These are phyloP conservation scores for Aspidapion aeneum DNA, from an alignment of 2,888 invertebrate species.

Conservation along the genomic window DNA sequence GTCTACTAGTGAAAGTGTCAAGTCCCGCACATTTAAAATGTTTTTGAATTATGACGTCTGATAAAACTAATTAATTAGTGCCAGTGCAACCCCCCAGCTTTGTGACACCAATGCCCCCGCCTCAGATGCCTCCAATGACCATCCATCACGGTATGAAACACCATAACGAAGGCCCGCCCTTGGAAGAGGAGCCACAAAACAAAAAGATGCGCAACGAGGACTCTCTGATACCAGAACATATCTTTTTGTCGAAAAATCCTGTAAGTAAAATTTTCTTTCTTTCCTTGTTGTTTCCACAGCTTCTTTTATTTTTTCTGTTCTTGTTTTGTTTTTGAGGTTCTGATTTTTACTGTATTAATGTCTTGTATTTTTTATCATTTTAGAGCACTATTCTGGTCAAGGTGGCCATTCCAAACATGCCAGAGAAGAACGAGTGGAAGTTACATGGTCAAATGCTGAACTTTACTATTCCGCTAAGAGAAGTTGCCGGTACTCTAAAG, in stretches of 20 bases:
- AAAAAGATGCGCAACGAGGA: conserved; percentile 93
- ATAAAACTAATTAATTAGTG: too few species aligned
- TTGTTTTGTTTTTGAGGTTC: too few species aligned
- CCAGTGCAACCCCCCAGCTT: conserved; percentile 51
- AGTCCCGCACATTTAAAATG: too few species aligned
- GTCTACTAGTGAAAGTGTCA: too few species aligned
- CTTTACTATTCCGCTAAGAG: conserved; percentile 71
- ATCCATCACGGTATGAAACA: conserved; percentile 50
- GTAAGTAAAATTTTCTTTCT: conserved; percentile 40
- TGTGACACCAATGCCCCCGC: conserved; percentile 46
- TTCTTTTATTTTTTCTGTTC: neutral
- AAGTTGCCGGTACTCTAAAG: conserved; percentile 84
- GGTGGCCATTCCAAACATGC: conserved; percentile 76
- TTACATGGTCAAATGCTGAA: conserved; percentile 85
- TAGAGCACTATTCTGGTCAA: conserved; percentile 76
- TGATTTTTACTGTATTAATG: too few species aligned
- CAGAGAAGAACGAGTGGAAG: conserved; percentile 94
- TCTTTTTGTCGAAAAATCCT: conserved; percentile 69
- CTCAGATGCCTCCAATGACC: conserved; percentile 34
- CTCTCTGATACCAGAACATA: conserved; percentile 83
- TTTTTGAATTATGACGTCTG: too few species aligned
- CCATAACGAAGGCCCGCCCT: conserved; percentile 45
- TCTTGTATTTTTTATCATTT: conserved; percentile 25
- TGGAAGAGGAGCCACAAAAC: conserved; percentile 79
- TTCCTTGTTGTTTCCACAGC: too few species aligned